A percentile compares a stretch with the other conserved stretches of the same genome.
phyloP scores from a whole-genome alignment of 2,797 vertebrate genomes.

The Salarias fasciatus region DNA sequence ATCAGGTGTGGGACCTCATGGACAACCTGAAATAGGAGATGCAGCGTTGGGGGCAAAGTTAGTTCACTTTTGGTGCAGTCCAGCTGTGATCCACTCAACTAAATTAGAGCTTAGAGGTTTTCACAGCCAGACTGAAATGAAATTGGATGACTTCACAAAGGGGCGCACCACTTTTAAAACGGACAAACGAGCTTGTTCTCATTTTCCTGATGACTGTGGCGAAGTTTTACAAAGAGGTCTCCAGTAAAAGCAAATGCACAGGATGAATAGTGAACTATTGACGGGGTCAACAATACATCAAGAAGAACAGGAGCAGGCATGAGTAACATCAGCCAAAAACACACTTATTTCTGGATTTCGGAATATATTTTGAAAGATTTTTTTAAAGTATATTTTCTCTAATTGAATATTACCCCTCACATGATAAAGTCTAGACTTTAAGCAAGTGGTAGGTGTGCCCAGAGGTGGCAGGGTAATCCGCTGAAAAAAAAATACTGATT shows the following conservation, averaged over 20 bases:
- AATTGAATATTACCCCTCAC: too few species aligned
- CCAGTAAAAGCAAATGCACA: conserved; percentile 38
- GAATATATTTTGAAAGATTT: too few species aligned
- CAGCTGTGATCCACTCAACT: conserved; percentile 60
- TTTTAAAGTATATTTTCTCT: too few species aligned
- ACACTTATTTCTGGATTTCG: conserved; percentile 47
- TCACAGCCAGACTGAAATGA: conserved; percentile 36
- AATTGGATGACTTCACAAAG: conserved; percentile 51
- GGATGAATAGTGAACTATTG: too few species aligned
- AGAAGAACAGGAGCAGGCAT: conserved; percentile 25
- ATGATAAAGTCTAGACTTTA: too few species aligned
- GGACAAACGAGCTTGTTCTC: conserved; percentile 14
- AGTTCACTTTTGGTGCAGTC: conserved; percentile 27
- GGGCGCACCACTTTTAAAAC: conserved; percentile 17
- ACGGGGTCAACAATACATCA: conserved; percentile 23
- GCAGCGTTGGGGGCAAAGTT: conserved; percentile 11
- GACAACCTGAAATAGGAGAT: conserved; percentile 67
- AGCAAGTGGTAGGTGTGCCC: too few species aligned
- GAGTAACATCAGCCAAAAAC: conserved; percentile 6
- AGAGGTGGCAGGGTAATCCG: too few species aligned
- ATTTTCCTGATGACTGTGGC: conserved; percentile 24
- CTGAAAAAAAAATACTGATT: too few species aligned
- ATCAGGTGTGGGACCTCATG: conserved; percentile 72
- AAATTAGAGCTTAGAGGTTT: conserved; percentile 48
- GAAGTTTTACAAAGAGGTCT: conserved; percentile 26